Evolutionary conservation across 2,888 invertebrate species (phyloP).

Genomic region (Trilocha varians): DNA sequence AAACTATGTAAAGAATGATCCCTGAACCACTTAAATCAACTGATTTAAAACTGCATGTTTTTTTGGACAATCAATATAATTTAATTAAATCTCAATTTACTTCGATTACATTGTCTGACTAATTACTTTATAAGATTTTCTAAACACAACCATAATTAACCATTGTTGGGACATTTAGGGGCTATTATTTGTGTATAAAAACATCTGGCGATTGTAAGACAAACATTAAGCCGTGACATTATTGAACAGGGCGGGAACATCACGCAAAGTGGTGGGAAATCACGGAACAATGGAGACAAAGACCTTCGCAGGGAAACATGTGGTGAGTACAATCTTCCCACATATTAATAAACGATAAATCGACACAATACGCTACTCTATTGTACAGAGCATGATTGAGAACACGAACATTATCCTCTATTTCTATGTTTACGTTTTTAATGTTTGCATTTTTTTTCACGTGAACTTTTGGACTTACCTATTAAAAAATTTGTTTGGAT

Average conservation of each 20-base stretch:
- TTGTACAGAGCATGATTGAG: not conserved
- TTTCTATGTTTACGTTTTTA: not conserved
- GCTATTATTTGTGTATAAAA: not conserved
- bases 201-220: not conserved
- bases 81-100: too few species aligned
- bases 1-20: too few species aligned
- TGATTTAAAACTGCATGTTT: too few species aligned
- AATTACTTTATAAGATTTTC: too few species aligned
- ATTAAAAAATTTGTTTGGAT: too few species aligned
- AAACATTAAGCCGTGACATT: conserved; percentile 1
- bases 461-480: too few species aligned
- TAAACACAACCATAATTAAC: too few species aligned
- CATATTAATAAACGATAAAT: not conserved
- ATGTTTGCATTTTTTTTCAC: too few species aligned
- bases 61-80: too few species aligned
- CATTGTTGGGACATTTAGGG: not conserved
- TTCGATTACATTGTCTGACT: too few species aligned
- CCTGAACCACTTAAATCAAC: too few species aligned
- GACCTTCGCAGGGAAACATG: conserved; percentile 49
- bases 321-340: conserved; percentile 27
- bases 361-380: not conserved
- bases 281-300: conserved; percentile 38
- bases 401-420: not conserved
- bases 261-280: conserved; percentile 29
- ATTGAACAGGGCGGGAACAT: conserved; percentile 43